Evolutionary conservation across 1,140 invertebrate species (phyloP), one percentile per base, ranked within the genome.

Genomic region (Grapholita molesta): DNA sequence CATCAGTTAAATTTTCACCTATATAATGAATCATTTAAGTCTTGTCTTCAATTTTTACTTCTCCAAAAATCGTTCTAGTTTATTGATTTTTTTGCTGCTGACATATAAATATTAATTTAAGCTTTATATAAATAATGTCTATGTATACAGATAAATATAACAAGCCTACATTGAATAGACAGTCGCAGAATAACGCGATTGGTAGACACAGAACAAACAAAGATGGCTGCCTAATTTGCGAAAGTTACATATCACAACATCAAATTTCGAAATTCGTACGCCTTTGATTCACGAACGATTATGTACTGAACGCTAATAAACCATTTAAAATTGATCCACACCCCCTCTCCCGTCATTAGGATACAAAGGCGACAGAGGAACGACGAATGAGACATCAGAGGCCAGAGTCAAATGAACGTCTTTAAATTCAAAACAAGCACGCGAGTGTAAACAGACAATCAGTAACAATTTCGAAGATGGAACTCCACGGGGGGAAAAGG

Each of bases 401-500:
- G 74, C 70, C 78, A 76, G 78, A 81, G 69, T 84, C 76, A 80
- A 80, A 79, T 84, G 75, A 75, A 68, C 79, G 78, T 83, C 81
- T 85, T 82, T 85, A 82, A 85, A 89, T 83, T 88, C 83, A 79
- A 88, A 85, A 86, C 80, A 85, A 87, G 79, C 86, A 80, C 74
- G 80, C 82, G 73, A 85, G 87, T 85, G 85, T 86, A 88, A 90
- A 90, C 85, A 89, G 84, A 89, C 85, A 90, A 89, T 90, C 88
- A 90, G 84, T 76, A 80, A 76, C 78, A 78, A 88, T 88, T 90
- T 88, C 87, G 85, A 88, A 88, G 83, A 88, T 86, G 81, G 80
- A 85, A 85, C 84, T 83, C 80, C 79, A 82, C 83, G 32, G 66
- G 69, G 68, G 77, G 74, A 74, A 69, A 67, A 70, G 73, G 77